phyloP scores from a whole-genome alignment of 2,113 vertebrate species.

The Chrysochloris asiatica region DNA sequence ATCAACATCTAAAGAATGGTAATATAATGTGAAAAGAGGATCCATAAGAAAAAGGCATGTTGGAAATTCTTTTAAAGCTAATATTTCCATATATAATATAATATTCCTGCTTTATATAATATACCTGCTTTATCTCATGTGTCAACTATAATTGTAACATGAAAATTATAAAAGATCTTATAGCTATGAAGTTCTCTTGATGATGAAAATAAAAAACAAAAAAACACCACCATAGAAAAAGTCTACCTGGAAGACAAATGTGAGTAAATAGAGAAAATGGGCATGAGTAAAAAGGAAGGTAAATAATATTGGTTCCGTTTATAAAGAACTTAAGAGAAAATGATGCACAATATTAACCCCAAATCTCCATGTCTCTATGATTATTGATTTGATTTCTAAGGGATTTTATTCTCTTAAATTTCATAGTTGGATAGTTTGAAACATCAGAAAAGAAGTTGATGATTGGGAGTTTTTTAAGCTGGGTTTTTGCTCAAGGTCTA shows the following conservation, averaged over 20 bases:
- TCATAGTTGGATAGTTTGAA: slow-evolving; percentile 69
- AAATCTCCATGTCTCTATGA: slow-evolving; percentile 61
- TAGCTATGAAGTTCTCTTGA: neutral
- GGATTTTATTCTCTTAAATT: slow-evolving; percentile 69
- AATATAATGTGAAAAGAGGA: neutral
- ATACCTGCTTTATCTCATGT: neutral
- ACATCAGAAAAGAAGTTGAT: slow-evolving; percentile 53
- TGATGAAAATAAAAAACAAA: too few relatives aligned
- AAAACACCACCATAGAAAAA: neutral
- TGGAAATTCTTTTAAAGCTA: neutral
- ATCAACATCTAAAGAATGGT: too few relatives aligned
- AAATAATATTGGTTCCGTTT: neutral
- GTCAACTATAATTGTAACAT: neutral
- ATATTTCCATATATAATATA: neutral
- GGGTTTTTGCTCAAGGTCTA: slow-evolving; percentile 66
- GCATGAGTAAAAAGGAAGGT: neutral
- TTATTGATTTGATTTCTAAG: slow-evolving; percentile 75
- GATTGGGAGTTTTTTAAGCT: slow-evolving; percentile 43
- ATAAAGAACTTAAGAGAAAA: neutral
- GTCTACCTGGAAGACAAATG: neutral
- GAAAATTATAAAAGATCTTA: neutral
- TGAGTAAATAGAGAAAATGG: neutral
- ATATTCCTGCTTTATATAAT: too few relatives aligned
- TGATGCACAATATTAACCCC: slow-evolving; percentile 18
- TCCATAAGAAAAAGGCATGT: neutral